Evolutionary conservation across 2,113 vertebrate species (phyloP), one percentile per base, ranked within the genome.

Genomic region (Coreoperca whiteheadi): DNA sequence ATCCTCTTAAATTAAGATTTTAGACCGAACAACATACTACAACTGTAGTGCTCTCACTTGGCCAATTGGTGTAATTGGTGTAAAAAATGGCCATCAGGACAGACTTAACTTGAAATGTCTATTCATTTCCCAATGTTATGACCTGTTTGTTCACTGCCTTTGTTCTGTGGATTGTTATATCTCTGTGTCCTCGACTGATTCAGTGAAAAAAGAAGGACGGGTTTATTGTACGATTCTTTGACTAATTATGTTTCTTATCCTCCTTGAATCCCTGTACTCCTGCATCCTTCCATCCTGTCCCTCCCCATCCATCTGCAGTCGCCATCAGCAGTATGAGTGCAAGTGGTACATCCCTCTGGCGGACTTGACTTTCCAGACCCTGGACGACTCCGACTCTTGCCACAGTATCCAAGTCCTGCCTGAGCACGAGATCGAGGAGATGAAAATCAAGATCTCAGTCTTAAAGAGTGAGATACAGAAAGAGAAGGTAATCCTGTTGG

Each of bases 291-390:
- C 72, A 39, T 72, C 43, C 65, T 15, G 51, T 37, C 28, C n/a
- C 73, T 50, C 51, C 32, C n/a, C 30, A 16, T 73, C 1, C 25
- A 4, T 32, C 66, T 72, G 95, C 93, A 99, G 97, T 82, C 96
- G 97, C 84, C 96, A 98, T 79, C 98, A 99, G 94, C 98, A 99
- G 75, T 99, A 99, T 0, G 98, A 99, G 93, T 99, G 98, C 90
- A 99, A 99, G 94, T 99, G 98, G 98, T 99, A 99, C 87, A 96
- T 99, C 91, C 98, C 98, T 4, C 94, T 99, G 94, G 98, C 97
- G 0, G 98, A 99, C 92, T 92, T 99, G 80, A 96, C 96, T 72
- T 99, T 99, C 92, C 98, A 97, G 28, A 97, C 97, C 0, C 95
- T 95, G 21, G 98, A 99, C 67, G 98, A 99, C 60, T 96, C 97